Base-by-base conservation (phyloP, 2,797 vertebrate genomes). In the Propithecus perrieri region DNA sequence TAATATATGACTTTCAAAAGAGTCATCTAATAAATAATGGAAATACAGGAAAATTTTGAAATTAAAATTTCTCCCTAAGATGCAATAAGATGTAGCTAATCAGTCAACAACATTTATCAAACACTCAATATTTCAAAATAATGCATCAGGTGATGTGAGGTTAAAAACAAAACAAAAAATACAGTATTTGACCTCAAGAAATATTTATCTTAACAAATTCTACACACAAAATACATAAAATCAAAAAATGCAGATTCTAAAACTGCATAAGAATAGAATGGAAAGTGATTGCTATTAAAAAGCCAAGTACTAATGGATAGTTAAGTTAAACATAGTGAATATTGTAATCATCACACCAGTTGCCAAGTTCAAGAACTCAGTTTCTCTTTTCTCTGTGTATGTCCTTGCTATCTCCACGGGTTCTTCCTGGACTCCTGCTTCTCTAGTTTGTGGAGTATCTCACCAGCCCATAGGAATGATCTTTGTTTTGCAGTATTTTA, bases 1-100 rank as follows among this genome's bases (percentile, higher is more conserved):
- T 33, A 91, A 78, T 81, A 89, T 26, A 79, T 83, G 87, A 95
- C 94, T 97, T 94, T 86, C 65, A 86, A 84, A 83, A 94, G 53
- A 85, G 50, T 55, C 50, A 61, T 87, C 80, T 57, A 90, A 92
- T 89, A 94, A 96, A 95, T 86, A 83, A 94, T 86, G 33, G 26
- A 97, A 94, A 93, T 63, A 38, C 2, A 90, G 55, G 14, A 91
- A 86, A 83, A 46, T 76, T 55, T 50, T 81, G 30, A 95, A 96
- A 65, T 91, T 75, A 76, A 94, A 80, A 38, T 30, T 3, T 74
- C 10, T 63, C 33, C 35, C 35, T 63, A 80, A 79, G 30, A 79
- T 74, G 3, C 1, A 87, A 30, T 74, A 80, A 91, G 28, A 50
- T 13, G 4, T 10, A 63, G 12, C 63, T 75, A 59, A 22, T 75